phyloP scores from a whole-genome alignment of 2,888 invertebrate genomes.

The Leucoptera coffeella region DNA sequence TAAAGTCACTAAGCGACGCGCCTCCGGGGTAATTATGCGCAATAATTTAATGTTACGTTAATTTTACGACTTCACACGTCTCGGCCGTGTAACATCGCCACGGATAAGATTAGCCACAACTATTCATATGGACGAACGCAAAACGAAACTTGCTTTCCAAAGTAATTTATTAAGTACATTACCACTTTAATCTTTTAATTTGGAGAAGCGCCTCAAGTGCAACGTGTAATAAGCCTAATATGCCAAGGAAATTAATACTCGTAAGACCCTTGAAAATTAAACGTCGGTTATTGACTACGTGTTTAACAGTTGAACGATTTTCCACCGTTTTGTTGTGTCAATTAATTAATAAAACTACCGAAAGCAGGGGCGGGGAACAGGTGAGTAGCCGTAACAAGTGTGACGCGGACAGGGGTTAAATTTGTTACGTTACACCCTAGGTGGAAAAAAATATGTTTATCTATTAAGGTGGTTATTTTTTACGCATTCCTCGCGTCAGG shows the following conservation, averaged over 20 bases:
- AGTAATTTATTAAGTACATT: too few species aligned
- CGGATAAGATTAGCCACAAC: constrained; percentile 2
- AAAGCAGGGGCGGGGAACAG: constrained; percentile 14
- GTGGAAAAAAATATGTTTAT: constrained; percentile 12
- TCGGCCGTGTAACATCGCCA: not conserved
- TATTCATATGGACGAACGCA: too few species aligned
- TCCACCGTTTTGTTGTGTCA: constrained; percentile 30
- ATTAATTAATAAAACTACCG: constrained; percentile 20
- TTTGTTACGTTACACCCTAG: constrained; percentile 11
- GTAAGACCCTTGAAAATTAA: constrained; percentile 1
- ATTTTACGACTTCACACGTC: constrained; percentile 27
- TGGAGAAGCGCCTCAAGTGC: too few species aligned
- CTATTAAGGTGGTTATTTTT: constrained; percentile 21
- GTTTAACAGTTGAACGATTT: constrained; percentile 29
- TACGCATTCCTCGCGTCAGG: constrained; percentile 27
- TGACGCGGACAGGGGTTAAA: constrained; percentile 16
- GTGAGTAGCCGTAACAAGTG: constrained; percentile 13
- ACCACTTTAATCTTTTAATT: too few species aligned
- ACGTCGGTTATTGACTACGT: constrained; percentile 8
- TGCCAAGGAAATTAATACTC: too few species aligned
- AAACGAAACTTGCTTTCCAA: too few species aligned
- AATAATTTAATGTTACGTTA: constrained; percentile 30
- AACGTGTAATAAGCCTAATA: too few species aligned
- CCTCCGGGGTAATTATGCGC: constrained; percentile 30
- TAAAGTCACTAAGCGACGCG: too few species aligned